phyloP scores from a whole-genome alignment of 2,888 invertebrate species.

The Eumacrocentrus americanus region DNA sequence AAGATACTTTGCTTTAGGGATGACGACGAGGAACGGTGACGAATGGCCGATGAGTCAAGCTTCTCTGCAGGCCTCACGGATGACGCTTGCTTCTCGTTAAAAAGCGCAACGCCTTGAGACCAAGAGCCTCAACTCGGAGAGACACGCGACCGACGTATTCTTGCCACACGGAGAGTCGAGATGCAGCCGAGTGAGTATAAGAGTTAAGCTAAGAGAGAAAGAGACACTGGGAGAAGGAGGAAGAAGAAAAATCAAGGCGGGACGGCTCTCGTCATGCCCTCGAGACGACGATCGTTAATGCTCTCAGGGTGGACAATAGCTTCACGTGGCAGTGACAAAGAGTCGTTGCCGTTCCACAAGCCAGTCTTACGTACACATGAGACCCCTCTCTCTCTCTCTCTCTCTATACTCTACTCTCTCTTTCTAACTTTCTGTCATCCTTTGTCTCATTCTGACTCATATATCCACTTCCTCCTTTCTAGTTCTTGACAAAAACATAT shows the following conservation, averaged over 20 bases:
- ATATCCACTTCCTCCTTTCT: neutral
- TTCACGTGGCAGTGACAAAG: conserved; percentile 37
- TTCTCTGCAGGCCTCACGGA: neutral
- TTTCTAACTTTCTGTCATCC: too few relatives aligned
- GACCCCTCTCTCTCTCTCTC: neutral
- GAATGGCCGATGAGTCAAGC: conserved; percentile 16
- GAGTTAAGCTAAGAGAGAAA: conserved; percentile 13
- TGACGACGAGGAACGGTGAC: neutral
- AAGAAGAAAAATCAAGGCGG: conserved; percentile 12
- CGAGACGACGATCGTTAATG: conserved; percentile 37
- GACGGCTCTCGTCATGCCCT: conserved; percentile 22
- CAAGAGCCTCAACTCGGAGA: neutral
- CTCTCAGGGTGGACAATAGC: conserved; percentile 32
- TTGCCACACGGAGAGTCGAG: neutral
- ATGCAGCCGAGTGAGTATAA: conserved; percentile 24
- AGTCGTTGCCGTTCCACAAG: conserved; percentile 15
- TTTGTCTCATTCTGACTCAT: conserved; percentile 26
- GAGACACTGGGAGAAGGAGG: neutral
- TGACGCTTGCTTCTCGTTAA: conserved; percentile 11
- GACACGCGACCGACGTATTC: conserved; percentile 21
- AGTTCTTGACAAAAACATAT: neutral
- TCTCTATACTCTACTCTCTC: conserved; percentile 8
- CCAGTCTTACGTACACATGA: conserved; percentile 9
- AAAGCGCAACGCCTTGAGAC: conserved; percentile 6
- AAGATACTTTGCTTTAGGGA: neutral